Base-by-base conservation (phyloP, 1,140 invertebrate species). In the Epicauta chinensis region DNA sequence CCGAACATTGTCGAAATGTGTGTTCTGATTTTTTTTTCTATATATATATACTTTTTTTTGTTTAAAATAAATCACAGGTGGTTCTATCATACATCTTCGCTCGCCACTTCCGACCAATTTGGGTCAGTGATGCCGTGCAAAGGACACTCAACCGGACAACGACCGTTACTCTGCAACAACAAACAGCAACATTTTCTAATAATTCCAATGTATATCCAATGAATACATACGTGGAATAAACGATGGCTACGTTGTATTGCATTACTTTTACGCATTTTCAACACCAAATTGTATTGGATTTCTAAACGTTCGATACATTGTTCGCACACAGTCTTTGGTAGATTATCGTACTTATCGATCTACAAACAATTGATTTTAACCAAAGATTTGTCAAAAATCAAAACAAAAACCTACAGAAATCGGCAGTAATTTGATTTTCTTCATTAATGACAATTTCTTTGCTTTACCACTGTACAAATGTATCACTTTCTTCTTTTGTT, bases 291-390 rank as follows among this genome's bases (percentile, higher is more conserved):
- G 44, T 63, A 65, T 44, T 65, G 63, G 16, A 50, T 41, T 23
- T 65, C 55, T 50, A 65, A 55, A 17, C 56, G 49, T 34, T 50
- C 40, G 43, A 65, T 59, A 43, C 63, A 65, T 16, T 53, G 41
- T 60, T 62, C 51, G 47, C 63, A 65, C 36, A 65, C 57, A 29
- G 61, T 65, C 59, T 65, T 65, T 43, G 63, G 63, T 49, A 65
- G 45, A 44, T 60, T 62, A 46, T 65, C 63, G 48, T 62, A 62
- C 39, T 60, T 63, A 23, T 65, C 55, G 17, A 65, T 45, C 63
- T 65, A 38, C 3, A 41, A 54, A 37, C 14, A 53, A 6, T 37
- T 14, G 47, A 41, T 16, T n/a, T 31, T 17, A 36, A 41, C 34
- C 15, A 36, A 46, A 6, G 30, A 31, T 23, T n/a, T n/a, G n/a